Evolutionary conservation across 2,113 vertebrate genomes (phyloP).

Genomic region (Varanus salvator): DNA sequence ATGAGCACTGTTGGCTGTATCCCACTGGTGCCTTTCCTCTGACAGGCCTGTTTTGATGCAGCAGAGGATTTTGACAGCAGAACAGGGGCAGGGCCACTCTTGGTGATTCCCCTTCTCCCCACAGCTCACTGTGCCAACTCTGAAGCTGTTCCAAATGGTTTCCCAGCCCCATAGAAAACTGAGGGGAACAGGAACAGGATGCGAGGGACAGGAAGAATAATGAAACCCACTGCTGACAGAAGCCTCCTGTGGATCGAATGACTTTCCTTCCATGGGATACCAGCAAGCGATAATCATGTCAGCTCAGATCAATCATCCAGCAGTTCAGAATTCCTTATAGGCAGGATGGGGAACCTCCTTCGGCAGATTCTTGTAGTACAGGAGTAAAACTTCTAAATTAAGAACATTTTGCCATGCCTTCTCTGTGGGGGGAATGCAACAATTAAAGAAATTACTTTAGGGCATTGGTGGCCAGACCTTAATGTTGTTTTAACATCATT

Average conservation of each 20-base stretch:
- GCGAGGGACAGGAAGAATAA: neutral
- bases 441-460: conserved; percentile 48
- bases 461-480: conserved; percentile 44
- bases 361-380: conserved; percentile 20
- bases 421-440: conserved; percentile 20
- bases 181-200: too few species aligned
- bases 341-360: neutral
- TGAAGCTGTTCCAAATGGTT: neutral
- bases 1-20: too few species aligned
- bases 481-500: conserved; percentile 57
- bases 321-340: neutral
- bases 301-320: neutral
- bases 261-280: neutral
- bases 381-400: conserved; percentile 42
- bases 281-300: neutral
- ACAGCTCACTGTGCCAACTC: neutral
- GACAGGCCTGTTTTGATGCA: neutral
- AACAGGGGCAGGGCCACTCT: too few species aligned
- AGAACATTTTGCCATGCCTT: conserved; percentile 53
- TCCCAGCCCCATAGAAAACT: neutral
- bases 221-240: neutral
- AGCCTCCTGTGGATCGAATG: neutral
- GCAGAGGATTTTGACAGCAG: neutral
- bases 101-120: neutral
- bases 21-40: neutral